Base-by-base conservation (phyloP, 2,113 vertebrate species). In the Gavialis gangeticus region DNA sequence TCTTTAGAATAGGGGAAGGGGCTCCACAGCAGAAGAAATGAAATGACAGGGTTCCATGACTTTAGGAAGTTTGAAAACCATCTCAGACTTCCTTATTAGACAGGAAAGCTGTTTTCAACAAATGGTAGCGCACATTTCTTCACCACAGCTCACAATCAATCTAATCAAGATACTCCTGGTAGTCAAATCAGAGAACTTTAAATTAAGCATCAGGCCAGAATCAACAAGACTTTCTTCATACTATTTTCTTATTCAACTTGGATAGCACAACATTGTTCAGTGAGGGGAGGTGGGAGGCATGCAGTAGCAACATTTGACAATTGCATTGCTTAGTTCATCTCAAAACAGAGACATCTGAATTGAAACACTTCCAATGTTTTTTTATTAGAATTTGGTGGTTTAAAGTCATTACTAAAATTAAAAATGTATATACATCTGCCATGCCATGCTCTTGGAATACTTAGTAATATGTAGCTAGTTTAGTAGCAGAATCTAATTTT, bases 81-180 rank as follows among this genome's bases (percentile, higher is more conserved):
- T 67, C 24, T 9, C 59, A 95, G 90, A 82, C 8, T 59, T 77
- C 86, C 84, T 85, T 80, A 75, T 71, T 76, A 87, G 87, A 46
- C 75, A 80, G 76, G 96, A 95, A 89, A 27, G 77, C 34, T 66
- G 75, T 19, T 37, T 60, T 84, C 58, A 3, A 7, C 16, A 56
- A 54, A 94, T 17, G 85, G 79, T 77, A 37, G 16, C 22, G 67
- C 37, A 18, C 17, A 5, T 73, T 94, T 46, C 67, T 54, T 67
- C 67, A 88, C 60, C 12, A 55, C 12, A 62, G 25, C 63, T 91
- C 21, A 82, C 91, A 93, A 56, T 0, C 1, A 91, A 10, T 7
- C 57, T 58, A 93, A 63, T 79, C 86, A 95, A 92, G 90, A 79
- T 18, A 27, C 4, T 77, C 22, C 78, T 75, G 91, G 87, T 75